phyloP scores from a whole-genome alignment of 2,113 vertebrate genomes.

The Butastur rufipennis region DNA sequence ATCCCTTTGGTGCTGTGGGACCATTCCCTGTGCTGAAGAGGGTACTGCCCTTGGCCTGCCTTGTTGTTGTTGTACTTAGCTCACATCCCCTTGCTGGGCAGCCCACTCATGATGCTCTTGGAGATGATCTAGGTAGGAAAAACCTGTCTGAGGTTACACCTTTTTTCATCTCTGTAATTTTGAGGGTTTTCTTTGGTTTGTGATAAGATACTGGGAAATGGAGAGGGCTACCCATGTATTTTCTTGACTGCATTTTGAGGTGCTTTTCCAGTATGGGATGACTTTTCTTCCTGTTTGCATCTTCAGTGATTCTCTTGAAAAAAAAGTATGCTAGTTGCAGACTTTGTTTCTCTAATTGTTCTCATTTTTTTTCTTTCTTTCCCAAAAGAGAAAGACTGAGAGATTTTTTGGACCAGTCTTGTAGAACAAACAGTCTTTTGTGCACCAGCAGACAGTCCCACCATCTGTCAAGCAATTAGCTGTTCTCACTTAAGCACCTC shows the following conservation, averaged over 20 bases:
- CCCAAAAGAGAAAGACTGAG: background rate
- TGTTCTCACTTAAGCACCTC: background rate
- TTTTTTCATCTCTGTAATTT: background rate
- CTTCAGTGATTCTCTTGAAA: background rate
- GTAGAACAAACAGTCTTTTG: background rate
- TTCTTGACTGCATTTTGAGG: background rate
- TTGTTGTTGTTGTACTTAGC: background rate
- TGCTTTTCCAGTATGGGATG: background rate
- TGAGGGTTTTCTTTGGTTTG: background rate
- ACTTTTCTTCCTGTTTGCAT: background rate
- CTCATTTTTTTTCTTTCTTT: background rate
- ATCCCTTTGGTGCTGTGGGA: no score
- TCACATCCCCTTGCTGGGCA: background rate
- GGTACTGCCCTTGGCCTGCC: background rate
- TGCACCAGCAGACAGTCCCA: background rate
- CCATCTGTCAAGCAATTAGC: background rate
- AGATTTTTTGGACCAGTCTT: background rate
- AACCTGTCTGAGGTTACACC: background rate
- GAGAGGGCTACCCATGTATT: background rate
- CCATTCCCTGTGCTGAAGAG: no score
- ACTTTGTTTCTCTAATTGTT: background rate
- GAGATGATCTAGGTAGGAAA: background rate
- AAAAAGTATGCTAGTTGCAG: background rate
- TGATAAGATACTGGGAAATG: background rate
- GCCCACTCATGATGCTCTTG: background rate